A percentile compares a stretch with the other conserved stretches of the same genome.
Conservation (phyloP, 2,113 vertebrate species). For the Periophthalmus modestus region DNA sequence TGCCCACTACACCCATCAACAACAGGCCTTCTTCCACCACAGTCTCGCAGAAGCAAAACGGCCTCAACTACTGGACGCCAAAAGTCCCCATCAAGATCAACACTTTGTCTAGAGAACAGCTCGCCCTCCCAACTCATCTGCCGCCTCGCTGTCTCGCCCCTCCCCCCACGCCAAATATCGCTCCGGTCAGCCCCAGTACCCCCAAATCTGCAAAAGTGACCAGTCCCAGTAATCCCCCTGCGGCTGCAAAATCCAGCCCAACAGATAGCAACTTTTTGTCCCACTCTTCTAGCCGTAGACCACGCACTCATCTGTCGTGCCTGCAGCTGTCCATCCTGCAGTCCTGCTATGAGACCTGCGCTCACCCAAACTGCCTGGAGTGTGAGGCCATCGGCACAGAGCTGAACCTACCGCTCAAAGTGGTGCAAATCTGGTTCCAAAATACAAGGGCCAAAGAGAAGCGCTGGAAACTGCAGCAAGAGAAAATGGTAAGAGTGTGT, state of each 20-base stretch:
- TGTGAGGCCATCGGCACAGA: slow-evolving; percentile 86
- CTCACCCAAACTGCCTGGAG: slow-evolving; percentile 90
- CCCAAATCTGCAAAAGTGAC: slow-evolving; percentile 52
- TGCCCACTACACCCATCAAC: slow-evolving; percentile 66
- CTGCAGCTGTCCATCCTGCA: slow-evolving; percentile 89
- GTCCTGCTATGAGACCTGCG: slow-evolving; percentile 89
- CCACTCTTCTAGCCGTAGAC: slow-evolving; percentile 80
- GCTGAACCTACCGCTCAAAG: slow-evolving; percentile 86
- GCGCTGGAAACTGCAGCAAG: slow-evolving; percentile 86
- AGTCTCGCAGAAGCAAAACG: slow-evolving; percentile 74
- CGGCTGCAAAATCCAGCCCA: slow-evolving; percentile 62
- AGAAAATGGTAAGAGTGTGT: slow-evolving; percentile 71
- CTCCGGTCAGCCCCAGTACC: slow-evolving; percentile 65
- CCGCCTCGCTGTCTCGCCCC: slow-evolving; percentile 61
- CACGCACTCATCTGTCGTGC: slow-evolving; percentile 88
- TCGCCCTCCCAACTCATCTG: slow-evolving; percentile 68
- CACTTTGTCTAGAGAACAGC: slow-evolving; percentile 77
- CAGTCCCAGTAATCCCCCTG: slow-evolving; percentile 47
- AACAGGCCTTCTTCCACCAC: slow-evolving; percentile 60
- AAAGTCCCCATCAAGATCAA: slow-evolving; percentile 80
- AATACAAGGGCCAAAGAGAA: slow-evolving; percentile 93
- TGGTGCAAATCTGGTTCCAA: slow-evolving; percentile 95
- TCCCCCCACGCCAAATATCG: slow-evolving; percentile 62
- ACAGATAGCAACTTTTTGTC: slow-evolving; percentile 69
- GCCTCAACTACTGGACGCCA: slow-evolving; percentile 76